phyloP scores from a whole-genome alignment of 2,888 invertebrate genomes.

The Chirona hameri region DNA sequence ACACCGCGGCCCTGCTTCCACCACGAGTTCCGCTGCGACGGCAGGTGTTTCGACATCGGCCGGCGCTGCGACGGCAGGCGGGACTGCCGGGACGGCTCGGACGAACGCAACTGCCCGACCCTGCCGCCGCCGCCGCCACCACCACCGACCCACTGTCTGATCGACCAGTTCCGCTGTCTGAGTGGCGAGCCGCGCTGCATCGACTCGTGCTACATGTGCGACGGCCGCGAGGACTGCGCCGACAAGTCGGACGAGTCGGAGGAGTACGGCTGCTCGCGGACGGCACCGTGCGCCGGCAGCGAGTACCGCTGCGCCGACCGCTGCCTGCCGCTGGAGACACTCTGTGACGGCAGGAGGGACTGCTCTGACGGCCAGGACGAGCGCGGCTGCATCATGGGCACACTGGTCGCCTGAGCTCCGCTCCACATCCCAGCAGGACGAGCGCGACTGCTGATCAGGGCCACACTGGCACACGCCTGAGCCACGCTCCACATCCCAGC shows the following conservation, averaged over 20 bases:
- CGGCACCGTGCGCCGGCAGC: not conserved
- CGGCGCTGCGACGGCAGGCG: not conserved
- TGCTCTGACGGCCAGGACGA: not conserved
- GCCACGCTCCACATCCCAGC: too few species aligned
- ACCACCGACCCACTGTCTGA: not conserved
- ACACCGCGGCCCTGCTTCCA: too few species aligned
- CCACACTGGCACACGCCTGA: too few species aligned
- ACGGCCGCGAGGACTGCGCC: not conserved
- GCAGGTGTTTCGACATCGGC: not conserved
- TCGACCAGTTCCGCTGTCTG: not conserved
- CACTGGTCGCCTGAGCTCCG: too few species aligned
- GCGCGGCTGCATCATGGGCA: not conserved
- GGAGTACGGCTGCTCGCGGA: not conserved
- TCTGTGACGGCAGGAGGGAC: not conserved
- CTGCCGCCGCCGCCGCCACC: not conserved
- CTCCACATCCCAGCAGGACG: too few species aligned
- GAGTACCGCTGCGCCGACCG: slow-evolving; percentile 1
- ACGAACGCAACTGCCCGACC: not conserved
- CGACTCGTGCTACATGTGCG: not conserved
- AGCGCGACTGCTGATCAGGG: too few species aligned
- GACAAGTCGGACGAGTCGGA: not conserved
- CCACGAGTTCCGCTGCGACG: slow-evolving; percentile 1
- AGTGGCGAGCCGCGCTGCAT: not conserved
- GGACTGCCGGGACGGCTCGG: not conserved
- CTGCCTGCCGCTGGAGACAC: not conserved